Evolutionary conservation across 2,113 vertebrate genomes (phyloP).

Genomic region (Sinocyclocheilus anshuiensis): DNA sequence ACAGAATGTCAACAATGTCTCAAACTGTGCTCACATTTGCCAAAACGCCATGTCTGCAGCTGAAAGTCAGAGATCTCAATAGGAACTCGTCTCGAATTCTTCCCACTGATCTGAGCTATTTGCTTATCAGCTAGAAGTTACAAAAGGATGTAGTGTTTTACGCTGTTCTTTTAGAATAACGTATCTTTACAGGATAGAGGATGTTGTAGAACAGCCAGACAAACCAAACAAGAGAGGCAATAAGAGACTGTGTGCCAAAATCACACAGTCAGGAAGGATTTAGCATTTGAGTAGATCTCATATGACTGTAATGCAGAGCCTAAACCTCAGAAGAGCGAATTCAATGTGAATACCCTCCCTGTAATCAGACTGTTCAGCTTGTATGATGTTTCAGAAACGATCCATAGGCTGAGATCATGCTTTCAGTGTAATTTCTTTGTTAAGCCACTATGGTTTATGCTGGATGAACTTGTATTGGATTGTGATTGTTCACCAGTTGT

Average conservation of each 20-base stretch:
- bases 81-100: not conserved
- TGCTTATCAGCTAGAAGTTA: not conserved
- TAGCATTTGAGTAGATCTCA: not conserved
- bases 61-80: not conserved
- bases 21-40: not conserved
- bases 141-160: not conserved
- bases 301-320: slow-evolving; percentile 1
- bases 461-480: slow-evolving; percentile 66
- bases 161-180: not conserved
- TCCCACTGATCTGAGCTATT: not conserved
- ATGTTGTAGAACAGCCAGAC: not conserved
- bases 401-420: slow-evolving; percentile 64
- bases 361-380: slow-evolving; percentile 10
- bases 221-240: not conserved
- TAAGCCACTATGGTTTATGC: slow-evolving; percentile 63
- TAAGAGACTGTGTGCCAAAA: not conserved
- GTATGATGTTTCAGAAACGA: slow-evolving; percentile 33
- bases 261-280: not conserved
- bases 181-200: not conserved
- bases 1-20: not conserved
- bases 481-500: slow-evolving; percentile 67
- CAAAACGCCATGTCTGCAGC: not conserved
- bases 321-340: not conserved
- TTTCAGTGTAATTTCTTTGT: slow-evolving; percentile 38
- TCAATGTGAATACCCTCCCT: not conserved